Base-by-base conservation (phyloP, 2,113 vertebrate genomes). In the Arizona elegans region DNA sequence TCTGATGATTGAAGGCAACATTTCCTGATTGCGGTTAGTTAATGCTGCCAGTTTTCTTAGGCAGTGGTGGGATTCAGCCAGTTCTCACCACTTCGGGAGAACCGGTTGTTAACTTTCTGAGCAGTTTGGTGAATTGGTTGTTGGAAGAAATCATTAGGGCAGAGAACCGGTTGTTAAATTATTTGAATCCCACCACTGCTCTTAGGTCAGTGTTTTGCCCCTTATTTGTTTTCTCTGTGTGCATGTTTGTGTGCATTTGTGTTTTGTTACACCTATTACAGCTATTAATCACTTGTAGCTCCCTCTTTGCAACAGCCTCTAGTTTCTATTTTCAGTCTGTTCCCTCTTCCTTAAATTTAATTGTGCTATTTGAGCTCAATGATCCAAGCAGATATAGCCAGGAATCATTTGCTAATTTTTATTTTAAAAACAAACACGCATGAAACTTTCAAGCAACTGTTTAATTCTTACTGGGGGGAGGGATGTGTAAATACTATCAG, bases 1-100 rank as follows among this genome's bases (percentile, higher is more conserved):
- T 65, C 53, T 89, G 87, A 65, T 81, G 65, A 26, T 33, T 81
- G 53, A 92, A 89, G 52, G 23, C 24, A 89, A 0, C 2, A 5
- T 85, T 95, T 93, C 92, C 93, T 0, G 0, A 7, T 53, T 11
- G 52, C 89, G 0, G 0, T 47, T 0, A 0, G 38, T 3, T 0
- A 0, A 29, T 86, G 93, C 47, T 81, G 38, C 85, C 59, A 59
- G n/a, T 58, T 94, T 90, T 93, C 89, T 55, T 47, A 86, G 38
- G 54, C 38, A 43, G 38, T 43, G 2, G 38, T 43, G 38, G 2
- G 38, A 43, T 43, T 43, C 38, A 43, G 38, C 1, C 38, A 43
- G 38, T 43, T 43, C 38, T 43, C 38, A 43, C 38, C 38, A 43
- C 38, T 43, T 43, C 38, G 38, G 38, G 38, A 43, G 38, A 3